phyloP scores from a whole-genome alignment of 2,797 vertebrate genomes.

The Prunella strophiata region DNA sequence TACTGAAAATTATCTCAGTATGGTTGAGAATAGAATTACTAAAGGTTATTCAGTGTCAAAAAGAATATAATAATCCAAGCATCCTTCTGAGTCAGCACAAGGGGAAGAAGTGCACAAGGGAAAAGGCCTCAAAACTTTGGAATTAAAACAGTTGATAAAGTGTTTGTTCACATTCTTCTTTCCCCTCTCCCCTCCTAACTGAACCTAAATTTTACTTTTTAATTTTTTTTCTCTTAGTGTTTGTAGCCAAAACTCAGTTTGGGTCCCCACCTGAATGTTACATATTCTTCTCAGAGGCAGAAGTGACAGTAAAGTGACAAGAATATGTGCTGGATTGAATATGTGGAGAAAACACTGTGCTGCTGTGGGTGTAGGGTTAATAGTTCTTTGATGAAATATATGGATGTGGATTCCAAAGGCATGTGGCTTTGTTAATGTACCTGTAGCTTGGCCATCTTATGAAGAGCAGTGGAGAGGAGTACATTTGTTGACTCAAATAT shows the following conservation, averaged over 20 bases:
- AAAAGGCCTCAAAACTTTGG: neutral
- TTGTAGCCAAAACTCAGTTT: too few relatives aligned
- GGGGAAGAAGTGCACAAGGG: accelerated
- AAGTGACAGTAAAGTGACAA: neutral
- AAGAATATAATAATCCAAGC: neutral
- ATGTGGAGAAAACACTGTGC: neutral
- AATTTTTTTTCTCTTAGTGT: neutral
- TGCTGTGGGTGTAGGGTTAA: neutral
- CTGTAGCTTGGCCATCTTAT: neutral
- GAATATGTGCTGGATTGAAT: neutral
- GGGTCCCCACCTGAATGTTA: neutral
- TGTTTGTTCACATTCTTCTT: neutral
- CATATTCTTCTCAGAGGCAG: neutral
- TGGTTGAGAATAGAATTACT: neutral
- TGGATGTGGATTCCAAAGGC: neutral
- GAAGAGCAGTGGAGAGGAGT: neutral
- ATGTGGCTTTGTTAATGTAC: accelerated
- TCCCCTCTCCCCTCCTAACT: neutral
- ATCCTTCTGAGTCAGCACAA: neutral
- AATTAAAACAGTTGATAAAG: neutral
- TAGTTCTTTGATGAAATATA: neutral
- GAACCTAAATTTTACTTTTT: neutral
- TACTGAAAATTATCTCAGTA: neutral
- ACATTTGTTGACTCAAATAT: neutral
- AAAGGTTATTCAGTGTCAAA: neutral